Evolutionary conservation across 1,140 invertebrate species (phyloP), one percentile per base, ranked within the genome.

Genomic region (Oryzaephilus surinamensis): DNA sequence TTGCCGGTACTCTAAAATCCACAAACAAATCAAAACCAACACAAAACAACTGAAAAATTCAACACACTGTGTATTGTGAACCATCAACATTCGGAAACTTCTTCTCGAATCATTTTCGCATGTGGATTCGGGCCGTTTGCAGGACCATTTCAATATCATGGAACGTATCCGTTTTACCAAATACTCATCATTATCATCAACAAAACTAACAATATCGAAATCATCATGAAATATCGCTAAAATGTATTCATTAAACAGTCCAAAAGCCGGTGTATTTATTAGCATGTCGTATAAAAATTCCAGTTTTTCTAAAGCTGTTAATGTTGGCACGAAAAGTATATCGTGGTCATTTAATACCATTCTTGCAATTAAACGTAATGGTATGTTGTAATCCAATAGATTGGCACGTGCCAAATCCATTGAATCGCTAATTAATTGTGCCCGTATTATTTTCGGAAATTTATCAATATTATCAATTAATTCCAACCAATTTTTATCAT

Each of bases 381-480:
- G 73, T 16, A 72, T 64, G 8, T 65, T 55, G 43, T 84, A 84
- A 26, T 69, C 51, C 2, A 82, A 35, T 2, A 73, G 51, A 17
- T 70, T 73, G 0, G 69, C 70, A 45, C 76, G 70, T 0, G 78
- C 81, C 27, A 92, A 63, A 54, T 81, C 79, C 52, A 90, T 76
- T 1, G 84, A 72, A 62, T 94, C 88, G 50, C 90, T 82, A 6
- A 94, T 70, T 1, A 93, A 56, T 51, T 87, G 81, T 0, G 84
- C 86, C 34, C 83, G 67, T 27, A 81, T 81, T 1, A 81, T 61
- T 0, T 73, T 62, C 0, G 67, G 63, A 7, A 65, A 32, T 0
- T 52, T 52, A 27, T 67, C 69, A 0, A 80, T 63, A 17, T 73
- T 67, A 4, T 66, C 47, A n/a, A 69, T 71, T 0, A 87, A 58